Percentiles rank a stretch among this genome's conserved stretches.
These are phyloP conservation scores for Numenius phaeopus DNA, from an alignment of 2,797 vertebrate genomes.

Conservation along the genomic window DNA sequence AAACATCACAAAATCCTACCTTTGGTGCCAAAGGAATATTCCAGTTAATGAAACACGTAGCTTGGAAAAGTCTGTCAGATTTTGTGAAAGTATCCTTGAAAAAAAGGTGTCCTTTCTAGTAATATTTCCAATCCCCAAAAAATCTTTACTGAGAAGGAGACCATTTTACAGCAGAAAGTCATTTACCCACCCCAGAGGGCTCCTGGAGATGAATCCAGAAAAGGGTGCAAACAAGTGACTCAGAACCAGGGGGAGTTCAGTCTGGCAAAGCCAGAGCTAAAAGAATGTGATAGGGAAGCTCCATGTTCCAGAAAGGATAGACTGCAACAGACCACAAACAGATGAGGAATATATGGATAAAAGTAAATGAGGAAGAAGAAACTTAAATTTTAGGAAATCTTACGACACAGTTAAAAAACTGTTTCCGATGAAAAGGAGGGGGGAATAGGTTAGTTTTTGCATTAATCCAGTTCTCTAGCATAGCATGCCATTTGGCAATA, in stretches of 20 bases:
- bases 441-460: neutral
- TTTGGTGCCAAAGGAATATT: slow-evolving; percentile 47
- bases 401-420: neutral
- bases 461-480: neutral
- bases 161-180: neutral
- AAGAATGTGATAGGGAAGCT: neutral
- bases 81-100: slow-evolving; percentile 20
- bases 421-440: neutral
- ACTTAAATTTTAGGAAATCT: neutral
- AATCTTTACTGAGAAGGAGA: neutral
- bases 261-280: neutral
- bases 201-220: neutral
- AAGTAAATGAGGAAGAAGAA: neutral
- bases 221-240: slow-evolving; percentile 26
- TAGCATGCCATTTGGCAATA: neutral
- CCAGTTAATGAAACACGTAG: slow-evolving; percentile 47
- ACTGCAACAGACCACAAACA: neutral
- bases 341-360: neutral
- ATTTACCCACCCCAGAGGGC: neutral
- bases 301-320: neutral
- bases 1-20: neutral
- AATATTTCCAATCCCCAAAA: slow-evolving; percentile 24
- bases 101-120: neutral
- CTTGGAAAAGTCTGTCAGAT: slow-evolving; percentile 46
- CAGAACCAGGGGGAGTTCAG: neutral